Evolutionary conservation across 2,888 invertebrate genomes (phyloP).

Genomic region (Cataglyphis albicans): DNA sequence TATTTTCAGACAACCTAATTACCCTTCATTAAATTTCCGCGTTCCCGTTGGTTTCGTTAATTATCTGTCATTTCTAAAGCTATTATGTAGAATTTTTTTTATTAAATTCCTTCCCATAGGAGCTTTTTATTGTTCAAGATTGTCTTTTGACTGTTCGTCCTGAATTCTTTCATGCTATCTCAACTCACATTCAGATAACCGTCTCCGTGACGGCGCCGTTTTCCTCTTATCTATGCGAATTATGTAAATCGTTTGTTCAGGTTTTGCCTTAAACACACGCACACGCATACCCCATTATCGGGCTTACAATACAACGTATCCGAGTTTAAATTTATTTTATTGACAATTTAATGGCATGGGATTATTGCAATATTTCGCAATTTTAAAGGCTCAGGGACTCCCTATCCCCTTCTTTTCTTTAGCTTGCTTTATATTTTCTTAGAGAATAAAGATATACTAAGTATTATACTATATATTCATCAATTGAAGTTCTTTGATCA

Average conservation of each 20-base stretch:
- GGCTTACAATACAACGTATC: not conserved
- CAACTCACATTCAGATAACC: conserved; percentile 5
- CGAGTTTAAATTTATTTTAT: conserved; percentile 14
- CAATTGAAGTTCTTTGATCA: not conserved
- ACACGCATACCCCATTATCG: not conserved
- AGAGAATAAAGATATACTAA: not conserved
- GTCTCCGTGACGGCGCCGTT: conserved; percentile 12
- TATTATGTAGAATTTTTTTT: conserved; percentile 27
- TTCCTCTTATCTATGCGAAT: conserved; percentile 18
- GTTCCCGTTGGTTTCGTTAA: not conserved
- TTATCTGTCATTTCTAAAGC: conserved; percentile 29
- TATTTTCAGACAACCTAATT: conserved; percentile 36
- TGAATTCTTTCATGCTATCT: not conserved
- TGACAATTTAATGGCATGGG: conserved; percentile 11
- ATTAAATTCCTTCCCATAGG: conserved; percentile 26
- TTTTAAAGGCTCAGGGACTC: not conserved
- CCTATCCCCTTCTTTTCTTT: not conserved
- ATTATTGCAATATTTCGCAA: conserved; percentile 18
- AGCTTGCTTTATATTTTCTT: conserved; percentile 27
- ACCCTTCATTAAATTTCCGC: conserved; percentile 30
- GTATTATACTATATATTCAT: not conserved
- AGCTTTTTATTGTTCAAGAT: conserved; percentile 17
- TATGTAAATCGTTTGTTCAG: conserved; percentile 41
- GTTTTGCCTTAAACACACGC: conserved; percentile 4
- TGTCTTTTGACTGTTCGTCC: not conserved